Base-by-base conservation (phyloP, 2,888 invertebrate genomes). In the Fabriciana adippe region DNA sequence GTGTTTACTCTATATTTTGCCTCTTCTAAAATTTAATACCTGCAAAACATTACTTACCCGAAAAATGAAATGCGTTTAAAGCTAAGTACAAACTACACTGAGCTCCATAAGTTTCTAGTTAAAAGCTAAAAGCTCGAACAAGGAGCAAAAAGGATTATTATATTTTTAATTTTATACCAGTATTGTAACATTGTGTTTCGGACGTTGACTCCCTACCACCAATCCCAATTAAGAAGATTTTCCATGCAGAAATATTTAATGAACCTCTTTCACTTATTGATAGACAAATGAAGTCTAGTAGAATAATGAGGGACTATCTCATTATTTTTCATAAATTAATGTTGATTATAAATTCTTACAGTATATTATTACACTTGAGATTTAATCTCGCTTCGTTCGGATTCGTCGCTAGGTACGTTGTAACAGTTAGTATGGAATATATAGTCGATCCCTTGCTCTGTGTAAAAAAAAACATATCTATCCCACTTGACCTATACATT, bases 201-300 rank as follows among this genome's bases (percentile, higher is more conserved):
- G 51, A 60, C 55, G 63, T 48, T 26, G 63, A 45, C 64, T 47
- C 55, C 41, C 45, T 45, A 54, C 60, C 64, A 68, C 67, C 62
- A 67, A 67, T 61, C 51, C 60, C 66, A 50, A 61, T 56, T 69
- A 69, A 61, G 56, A 55, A 18, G 18, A 11, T 16, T 41, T 50
- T 45, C 50, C 69, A 64, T 60, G 71, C 71, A 69, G 69, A 71
- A 69, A 67, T 57, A 71, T 71, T 71, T 71, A 71, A 71, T 67
- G 71, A 71, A 66, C 55, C 66, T 59, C 60, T 61, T 65, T 65
- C 50, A 65, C 55, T 61, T 68, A 64, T 56, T 57, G 67, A 68
- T 68, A 68, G 60, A 68, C 59, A 68, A 68, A 64, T 68, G 55
- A 55, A n/a, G 60, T 55, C 65, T 64, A 64, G 59, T 54, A 35